These are phyloP conservation scores for Muscicapa comitata DNA, from an alignment of 2,797 vertebrate genomes.

Conservation along the genomic window DNA sequence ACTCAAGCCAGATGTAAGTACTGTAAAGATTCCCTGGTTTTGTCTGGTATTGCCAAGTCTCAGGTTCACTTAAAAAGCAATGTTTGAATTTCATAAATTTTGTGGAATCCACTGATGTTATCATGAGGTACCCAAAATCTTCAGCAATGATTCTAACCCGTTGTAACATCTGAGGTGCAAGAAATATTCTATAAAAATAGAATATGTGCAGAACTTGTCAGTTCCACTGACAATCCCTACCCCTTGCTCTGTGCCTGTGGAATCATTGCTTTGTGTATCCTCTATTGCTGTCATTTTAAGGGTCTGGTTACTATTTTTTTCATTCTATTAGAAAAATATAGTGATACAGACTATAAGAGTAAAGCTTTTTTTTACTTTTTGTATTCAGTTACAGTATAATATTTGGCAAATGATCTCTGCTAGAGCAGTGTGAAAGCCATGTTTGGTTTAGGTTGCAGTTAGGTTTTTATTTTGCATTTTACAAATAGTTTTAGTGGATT, in stretches of 20 bases:
- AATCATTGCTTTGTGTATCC: constrained; percentile 80
- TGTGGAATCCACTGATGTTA: constrained; percentile 58
- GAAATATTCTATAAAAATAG: constrained; percentile 78
- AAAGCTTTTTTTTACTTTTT: background rate
- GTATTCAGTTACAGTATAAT: too few species aligned
- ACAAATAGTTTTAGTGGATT: constrained; percentile 4
- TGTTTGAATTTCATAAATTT: constrained; percentile 54
- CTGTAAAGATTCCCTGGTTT: constrained; percentile 26
- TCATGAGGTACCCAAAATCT: constrained; percentile 46
- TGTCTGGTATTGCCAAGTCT: background rate
- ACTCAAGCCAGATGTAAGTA: constrained; percentile 94
- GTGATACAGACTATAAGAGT: background rate
- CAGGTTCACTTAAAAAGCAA: constrained; percentile 12
- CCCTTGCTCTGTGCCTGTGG: constrained; percentile 67
- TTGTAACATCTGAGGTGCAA: constrained; percentile 69
- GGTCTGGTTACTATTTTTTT: constrained; percentile 58
- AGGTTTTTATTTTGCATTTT: constrained; percentile 3
- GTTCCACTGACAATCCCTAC: constrained; percentile 38
- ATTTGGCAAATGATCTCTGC: too few species aligned
- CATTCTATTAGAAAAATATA: background rate
- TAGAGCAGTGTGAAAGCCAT: background rate
- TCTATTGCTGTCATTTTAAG: constrained; percentile 73
- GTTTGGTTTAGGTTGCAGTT: constrained; percentile 11
- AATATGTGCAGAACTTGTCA: constrained; percentile 71
- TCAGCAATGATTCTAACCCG: constrained; percentile 79